Conservation (phyloP, 2,113 vertebrate genomes). For the Sapayoa aenigma region DNA sequence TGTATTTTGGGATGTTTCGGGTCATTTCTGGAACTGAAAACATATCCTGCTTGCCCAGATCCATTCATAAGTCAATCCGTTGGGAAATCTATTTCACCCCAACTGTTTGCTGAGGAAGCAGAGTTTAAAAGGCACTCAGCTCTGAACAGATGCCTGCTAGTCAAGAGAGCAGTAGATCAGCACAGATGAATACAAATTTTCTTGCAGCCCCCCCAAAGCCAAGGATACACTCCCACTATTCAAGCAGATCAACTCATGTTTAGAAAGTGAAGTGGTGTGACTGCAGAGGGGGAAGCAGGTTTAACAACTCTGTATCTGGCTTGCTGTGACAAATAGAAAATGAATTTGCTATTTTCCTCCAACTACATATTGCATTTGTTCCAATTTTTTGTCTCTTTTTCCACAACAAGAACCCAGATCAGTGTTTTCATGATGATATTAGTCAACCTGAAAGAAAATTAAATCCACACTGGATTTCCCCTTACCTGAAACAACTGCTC, state of each 20-base stretch:
- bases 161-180: neutral
- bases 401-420: neutral
- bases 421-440: neutral
- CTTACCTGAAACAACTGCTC: neutral
- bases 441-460: neutral
- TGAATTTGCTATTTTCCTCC: neutral
- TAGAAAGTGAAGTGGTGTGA: neutral
- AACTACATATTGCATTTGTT: neutral
- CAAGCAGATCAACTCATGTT: neutral
- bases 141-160: neutral
- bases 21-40: neutral
- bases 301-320: neutral
- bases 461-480: neutral
- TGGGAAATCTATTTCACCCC: neutral
- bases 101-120: neutral
- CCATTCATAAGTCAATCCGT: neutral
- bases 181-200: neutral
- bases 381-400: neutral
- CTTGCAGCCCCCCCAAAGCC: neutral
- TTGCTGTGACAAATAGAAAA: neutral
- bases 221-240: neutral
- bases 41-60: neutral
- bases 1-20: neutral
- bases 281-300: neutral
- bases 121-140: neutral